Evolutionary conservation across 1,140 invertebrate genomes (phyloP), one percentile per base, ranked within the genome.

Genomic region (Psilanteris sp.): DNA sequence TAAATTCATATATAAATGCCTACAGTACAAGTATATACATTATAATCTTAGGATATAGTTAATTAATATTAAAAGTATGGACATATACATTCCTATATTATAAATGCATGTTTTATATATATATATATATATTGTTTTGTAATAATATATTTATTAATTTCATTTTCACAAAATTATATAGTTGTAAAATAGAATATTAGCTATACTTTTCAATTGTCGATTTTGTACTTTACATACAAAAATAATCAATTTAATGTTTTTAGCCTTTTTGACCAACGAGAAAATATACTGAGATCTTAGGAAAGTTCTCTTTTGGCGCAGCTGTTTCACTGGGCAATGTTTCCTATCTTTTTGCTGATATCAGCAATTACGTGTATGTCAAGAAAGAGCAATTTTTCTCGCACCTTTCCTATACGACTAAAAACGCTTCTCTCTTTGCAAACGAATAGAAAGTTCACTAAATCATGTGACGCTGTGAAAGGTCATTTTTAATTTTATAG

Each of bases 341-440:
- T 77, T 67, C 27, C 39, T 61, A 66, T 31, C 46, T 61, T 54
- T 50, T 46, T 67, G 31, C 37, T 41, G 55, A 72, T 67, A 55
- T 41, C 55, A 41, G 50, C 75, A 73, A 77, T 73, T 77, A 73
- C 68, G 41, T 31, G 29, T 66, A 20, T 59, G 75, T 77, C 68
- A 77, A 61, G 48, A 66, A 59, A 70, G 50, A 62, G 44, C 52
- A 55, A 46, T 67, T 52, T 62, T 68, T 48, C 50, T 59, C 26
- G 52, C 24, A 16, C 18, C 46, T 61, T 55, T 54, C 39, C 15
- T 18, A 13, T 24, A 26, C 46, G 39, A 55, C 48, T 32, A 55
- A 55, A 67, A 50, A 29, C 13, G 2, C 7, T 61, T 54, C 37
- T 8, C 11, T 44, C 37, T 43, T 46, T 52, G 16, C 16, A 1